Evolutionary conservation across 2,113 vertebrate genomes (phyloP).

Genomic region (Leuciscus idus): DNA sequence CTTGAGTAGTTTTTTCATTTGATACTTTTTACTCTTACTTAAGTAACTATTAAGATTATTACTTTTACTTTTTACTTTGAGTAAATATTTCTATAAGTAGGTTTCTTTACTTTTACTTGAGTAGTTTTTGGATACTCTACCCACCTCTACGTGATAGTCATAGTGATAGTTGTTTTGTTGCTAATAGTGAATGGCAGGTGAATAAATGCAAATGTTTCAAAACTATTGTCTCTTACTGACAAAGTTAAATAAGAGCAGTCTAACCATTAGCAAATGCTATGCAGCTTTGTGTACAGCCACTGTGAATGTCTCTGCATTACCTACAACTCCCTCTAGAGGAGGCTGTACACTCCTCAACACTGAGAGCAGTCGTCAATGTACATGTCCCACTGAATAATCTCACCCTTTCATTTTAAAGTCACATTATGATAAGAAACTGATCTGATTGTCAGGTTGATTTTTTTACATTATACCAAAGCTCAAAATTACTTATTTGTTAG

Average conservation of each 20-base stretch:
- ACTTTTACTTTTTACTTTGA: too few relatives aligned
- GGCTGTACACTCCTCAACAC: constrained; percentile 7
- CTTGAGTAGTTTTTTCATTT: too few relatives aligned
- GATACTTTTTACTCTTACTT: too few relatives aligned
- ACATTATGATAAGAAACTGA: neutral
- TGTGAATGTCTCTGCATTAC: neutral
- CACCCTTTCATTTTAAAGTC: neutral
- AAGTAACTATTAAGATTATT: too few relatives aligned
- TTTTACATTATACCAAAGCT: neutral
- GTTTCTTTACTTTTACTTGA: too few relatives aligned
- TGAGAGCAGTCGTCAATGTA: neutral
- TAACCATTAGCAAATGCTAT: neutral
- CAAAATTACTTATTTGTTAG: neutral
- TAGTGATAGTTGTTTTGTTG: neutral
- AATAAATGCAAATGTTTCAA: neutral
- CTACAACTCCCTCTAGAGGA: constrained; percentile 29
- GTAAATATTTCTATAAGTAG: too few relatives aligned
- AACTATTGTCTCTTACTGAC: neutral
- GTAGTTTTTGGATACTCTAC: too few relatives aligned
- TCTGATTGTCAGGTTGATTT: neutral
- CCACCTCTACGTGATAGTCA: too few relatives aligned
- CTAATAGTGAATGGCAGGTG: neutral
- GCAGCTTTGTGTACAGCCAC: neutral
- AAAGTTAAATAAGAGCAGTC: neutral
- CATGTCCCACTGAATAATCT: neutral